These are phyloP conservation scores for Ommatoiulus sabulosus DNA, from an alignment of 2,888 invertebrate genomes.

Conservation along the genomic window DNA sequence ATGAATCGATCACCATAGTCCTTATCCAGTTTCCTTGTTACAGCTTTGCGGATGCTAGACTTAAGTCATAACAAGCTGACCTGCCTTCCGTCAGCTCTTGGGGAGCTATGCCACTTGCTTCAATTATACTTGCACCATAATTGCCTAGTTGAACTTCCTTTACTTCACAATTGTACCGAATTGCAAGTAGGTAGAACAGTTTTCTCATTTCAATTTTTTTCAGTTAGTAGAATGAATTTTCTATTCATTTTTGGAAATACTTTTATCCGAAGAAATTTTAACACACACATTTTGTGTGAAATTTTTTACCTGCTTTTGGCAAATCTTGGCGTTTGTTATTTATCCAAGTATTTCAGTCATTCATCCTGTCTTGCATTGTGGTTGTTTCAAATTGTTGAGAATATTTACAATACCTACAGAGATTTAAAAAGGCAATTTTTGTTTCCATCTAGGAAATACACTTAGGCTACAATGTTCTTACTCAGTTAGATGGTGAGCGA, in stretches of 20 bases:
- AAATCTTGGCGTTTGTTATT: too few species aligned
- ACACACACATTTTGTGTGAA: too few species aligned
- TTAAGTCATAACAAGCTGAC: constrained; percentile 79
- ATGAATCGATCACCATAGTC: neutral
- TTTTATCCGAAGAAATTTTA: too few species aligned
- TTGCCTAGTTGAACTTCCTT: constrained; percentile 66
- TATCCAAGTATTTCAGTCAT: too few species aligned
- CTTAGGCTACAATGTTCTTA: constrained; percentile 83
- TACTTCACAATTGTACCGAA: constrained; percentile 77
- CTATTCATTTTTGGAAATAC: neutral
- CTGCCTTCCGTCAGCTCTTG: constrained; percentile 73
- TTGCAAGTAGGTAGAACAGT: constrained; percentile 71
- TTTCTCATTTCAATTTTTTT: neutral
- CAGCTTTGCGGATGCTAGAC: constrained; percentile 79
- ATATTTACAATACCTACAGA: neutral
- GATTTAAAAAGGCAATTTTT: constrained; percentile 59
- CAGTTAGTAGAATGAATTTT: neutral
- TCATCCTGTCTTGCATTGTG: too few species aligned
- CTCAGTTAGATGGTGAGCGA: constrained; percentile 77
- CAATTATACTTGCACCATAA: constrained; percentile 68
- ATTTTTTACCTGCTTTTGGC: too few species aligned
- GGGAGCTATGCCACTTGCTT: constrained; percentile 71
- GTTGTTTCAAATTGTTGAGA: neutral
- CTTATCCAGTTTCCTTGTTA: constrained; percentile 61
- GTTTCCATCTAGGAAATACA: constrained; percentile 74